Base-by-base conservation (phyloP, 1,140 invertebrate species). In the Ylistrum balloti region DNA sequence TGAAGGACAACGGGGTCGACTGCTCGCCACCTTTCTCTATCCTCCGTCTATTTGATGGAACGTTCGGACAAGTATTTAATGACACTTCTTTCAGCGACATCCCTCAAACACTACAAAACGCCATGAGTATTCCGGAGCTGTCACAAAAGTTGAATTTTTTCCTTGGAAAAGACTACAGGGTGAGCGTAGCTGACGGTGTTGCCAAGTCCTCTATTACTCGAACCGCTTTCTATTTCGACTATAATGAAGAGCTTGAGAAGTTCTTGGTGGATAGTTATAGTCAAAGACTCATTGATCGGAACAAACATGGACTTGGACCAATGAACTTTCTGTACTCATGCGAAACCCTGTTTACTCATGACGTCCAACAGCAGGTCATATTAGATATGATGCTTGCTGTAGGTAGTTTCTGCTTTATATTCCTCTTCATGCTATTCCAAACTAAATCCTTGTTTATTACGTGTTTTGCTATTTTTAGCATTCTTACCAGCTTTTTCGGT, bases 341-440 rank as follows among this genome's bases (percentile, higher is more conserved):
- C 74, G 38, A 48, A 20, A 22, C n/a, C 11, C 38, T 93, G n/a
- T 91, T 92, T 34, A 7, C 41, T 0, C 10, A 89, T n/a, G 92
- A 92, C 17, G 89, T 92, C 0, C 41, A 33, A n/a, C n/a, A 86
- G 3, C 93, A 93, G 86, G 92, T 88, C 1, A 45, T 92, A 34
- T 33, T 32, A 10, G 93, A 94, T 45, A 88, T 94, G 89, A 34
- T 85, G 3, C 87, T 94, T 35, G 92, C 93, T 0, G 28, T 90
- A 0, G 94, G 94, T 0, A 93, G 93, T 88, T 88, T 94, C 38
- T 0, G 56, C 20, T 94, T 93, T 85, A 93, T 94, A 28, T 88
- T 91, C 17, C 22, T 90, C 0, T 94, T 92, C 87, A 91, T 94
- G 87, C 86, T 88, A 86, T 90, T 92, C 22, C 93, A 94, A 45